Conservation (phyloP, 2,113 vertebrate genomes). For the Spea bombifrons region DNA sequence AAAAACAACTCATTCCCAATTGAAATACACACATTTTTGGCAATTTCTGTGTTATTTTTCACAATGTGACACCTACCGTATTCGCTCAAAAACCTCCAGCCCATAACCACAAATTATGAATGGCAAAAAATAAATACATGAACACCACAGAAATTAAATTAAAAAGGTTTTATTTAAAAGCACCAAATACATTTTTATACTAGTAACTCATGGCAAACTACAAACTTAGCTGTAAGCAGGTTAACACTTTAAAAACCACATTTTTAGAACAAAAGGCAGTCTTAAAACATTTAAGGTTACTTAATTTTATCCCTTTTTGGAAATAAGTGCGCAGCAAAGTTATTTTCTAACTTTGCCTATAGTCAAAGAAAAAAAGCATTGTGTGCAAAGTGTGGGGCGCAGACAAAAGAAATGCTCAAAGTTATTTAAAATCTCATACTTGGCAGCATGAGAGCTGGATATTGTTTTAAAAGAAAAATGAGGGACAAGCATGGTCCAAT, state of each 20-base stretch:
- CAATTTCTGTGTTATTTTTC: no score
- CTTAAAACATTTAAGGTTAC: conserved; percentile 39
- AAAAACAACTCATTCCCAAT: no score
- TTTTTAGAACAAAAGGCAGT: conserved; percentile 59
- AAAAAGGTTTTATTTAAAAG: conserved; percentile 71
- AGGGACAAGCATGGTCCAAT: neutral
- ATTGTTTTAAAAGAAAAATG: neutral
- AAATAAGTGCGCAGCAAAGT: conserved; percentile 28
- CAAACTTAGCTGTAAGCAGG: conserved; percentile 57
- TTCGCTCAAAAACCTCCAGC: no score
- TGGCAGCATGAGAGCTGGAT: neutral
- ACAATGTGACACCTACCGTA: no score
- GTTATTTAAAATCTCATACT: neutral
- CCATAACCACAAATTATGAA: no score
- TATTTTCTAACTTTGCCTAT: neutral
- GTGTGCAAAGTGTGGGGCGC: neutral
- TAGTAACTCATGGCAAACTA: conserved; percentile 62
- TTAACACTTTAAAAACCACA: conserved; percentile 58
- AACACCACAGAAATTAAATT: conserved; percentile 4
- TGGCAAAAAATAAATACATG: no score
- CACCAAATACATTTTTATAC: conserved; percentile 61
- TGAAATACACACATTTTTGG: no score
- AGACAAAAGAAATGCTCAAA: neutral
- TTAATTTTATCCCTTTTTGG: conserved; percentile 50
- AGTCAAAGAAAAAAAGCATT: neutral